These are phyloP conservation scores for Caranx melampygus DNA, from an alignment of 2,113 vertebrate genomes.

Conservation along the genomic window DNA sequence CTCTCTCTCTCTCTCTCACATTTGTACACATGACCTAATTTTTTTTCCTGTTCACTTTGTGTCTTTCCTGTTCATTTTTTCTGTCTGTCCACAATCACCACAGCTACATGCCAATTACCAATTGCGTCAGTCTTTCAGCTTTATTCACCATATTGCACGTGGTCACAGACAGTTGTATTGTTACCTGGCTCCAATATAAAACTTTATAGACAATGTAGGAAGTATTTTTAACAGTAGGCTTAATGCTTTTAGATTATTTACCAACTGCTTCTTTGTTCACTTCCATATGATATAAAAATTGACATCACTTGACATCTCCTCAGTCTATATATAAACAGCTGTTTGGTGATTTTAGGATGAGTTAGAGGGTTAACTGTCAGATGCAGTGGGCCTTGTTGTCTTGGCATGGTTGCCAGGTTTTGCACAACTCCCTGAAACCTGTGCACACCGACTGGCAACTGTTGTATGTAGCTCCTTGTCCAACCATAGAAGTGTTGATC, in stretches of 20 bases:
- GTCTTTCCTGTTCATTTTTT: not conserved
- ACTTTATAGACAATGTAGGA: too few species aligned
- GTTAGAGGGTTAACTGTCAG: too few species aligned
- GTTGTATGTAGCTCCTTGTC: too few species aligned
- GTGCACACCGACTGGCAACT: not conserved
- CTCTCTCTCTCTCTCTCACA: not conserved
- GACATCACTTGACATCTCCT: not conserved
- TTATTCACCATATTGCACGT: not conserved
- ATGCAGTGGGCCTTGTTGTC: not conserved
- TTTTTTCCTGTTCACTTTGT: constrained; percentile 22
- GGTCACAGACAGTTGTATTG: not conserved
- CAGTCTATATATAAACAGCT: too few species aligned
- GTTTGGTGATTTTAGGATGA: too few species aligned
- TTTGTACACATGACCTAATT: not conserved
- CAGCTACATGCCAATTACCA: not conserved
- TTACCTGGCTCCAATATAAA: not conserved
- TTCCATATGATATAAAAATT: not conserved
- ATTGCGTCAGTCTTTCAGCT: not conserved
- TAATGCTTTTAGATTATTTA: too few species aligned
- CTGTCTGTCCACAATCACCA: not conserved
- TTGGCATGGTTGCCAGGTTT: not conserved
- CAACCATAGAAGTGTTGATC: too few species aligned
- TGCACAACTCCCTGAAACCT: not conserved
- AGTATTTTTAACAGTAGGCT: too few species aligned
- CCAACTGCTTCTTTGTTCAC: too few species aligned